Conservation (phyloP, 2,113 vertebrate genomes). For the Passer domesticus region DNA sequence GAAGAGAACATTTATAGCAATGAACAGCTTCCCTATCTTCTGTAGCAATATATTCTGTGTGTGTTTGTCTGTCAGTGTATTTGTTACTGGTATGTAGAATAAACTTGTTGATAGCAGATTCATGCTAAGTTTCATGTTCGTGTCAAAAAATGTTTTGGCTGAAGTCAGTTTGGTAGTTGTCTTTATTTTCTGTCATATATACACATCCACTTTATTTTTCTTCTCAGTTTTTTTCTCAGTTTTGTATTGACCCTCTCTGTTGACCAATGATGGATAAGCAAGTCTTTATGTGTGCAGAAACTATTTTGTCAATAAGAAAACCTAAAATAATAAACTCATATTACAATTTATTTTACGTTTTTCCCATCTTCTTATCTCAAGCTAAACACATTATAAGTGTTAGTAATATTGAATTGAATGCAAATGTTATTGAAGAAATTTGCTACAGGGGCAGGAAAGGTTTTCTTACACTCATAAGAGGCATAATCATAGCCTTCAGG, state of each 20-base stretch:
- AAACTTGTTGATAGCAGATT: constrained; percentile 3
- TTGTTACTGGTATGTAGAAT: not conserved
- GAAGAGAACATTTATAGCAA: not conserved
- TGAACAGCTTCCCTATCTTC: not conserved
- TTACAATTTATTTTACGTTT: constrained; percentile 59
- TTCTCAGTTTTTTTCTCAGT: not conserved
- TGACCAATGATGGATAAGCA: constrained; percentile 26
- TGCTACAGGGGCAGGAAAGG: constrained; percentile 28
- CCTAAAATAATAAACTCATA: constrained; percentile 25
- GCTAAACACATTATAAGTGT: constrained; percentile 3
- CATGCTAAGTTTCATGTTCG: constrained; percentile 34
- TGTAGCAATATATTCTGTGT: not conserved
- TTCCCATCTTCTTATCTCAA: constrained; percentile 27
- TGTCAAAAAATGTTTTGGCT: constrained; percentile 56
- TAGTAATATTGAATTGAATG: constrained; percentile 48
- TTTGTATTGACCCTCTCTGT: not conserved
- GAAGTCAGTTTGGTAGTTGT: constrained; percentile 54
- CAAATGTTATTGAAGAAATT: constrained; percentile 27
- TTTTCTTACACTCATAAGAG: not conserved
- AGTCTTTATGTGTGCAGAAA: constrained; percentile 36
- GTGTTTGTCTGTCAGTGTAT: not conserved
- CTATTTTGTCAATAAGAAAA: constrained; percentile 38
- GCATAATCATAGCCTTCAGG: constrained; percentile 55
- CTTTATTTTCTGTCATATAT: not conserved
- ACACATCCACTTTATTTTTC: not conserved